Evolutionary conservation across 2,113 vertebrate species (phyloP).

Genomic region (Cynopterus brachyotis): DNA sequence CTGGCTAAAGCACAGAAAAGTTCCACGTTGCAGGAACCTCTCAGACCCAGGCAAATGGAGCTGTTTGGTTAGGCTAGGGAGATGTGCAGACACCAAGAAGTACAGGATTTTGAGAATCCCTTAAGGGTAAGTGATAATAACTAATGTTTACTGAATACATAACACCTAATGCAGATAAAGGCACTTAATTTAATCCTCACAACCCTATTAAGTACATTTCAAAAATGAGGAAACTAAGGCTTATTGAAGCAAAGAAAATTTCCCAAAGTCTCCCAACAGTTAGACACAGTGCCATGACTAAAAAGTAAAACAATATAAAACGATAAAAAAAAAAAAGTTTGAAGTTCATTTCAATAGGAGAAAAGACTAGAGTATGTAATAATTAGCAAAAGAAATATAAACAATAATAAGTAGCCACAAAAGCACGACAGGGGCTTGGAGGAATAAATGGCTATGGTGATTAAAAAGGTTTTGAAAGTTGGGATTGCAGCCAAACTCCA

Average conservation of each 20-base stretch:
- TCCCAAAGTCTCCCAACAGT: neutral
- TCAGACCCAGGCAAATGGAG: neutral
- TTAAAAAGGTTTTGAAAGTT: constrained; percentile 24
- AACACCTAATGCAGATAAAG: constrained; percentile 36
- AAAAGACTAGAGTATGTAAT: constrained; percentile 1
- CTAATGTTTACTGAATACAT: neutral
- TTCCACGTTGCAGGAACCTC: neutral
- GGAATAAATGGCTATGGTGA: constrained; percentile 11
- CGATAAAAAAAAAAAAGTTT: neutral
- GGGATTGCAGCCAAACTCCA: neutral
- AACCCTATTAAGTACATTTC: constrained; percentile 1
- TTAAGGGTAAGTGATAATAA: neutral
- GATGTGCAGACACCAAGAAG: neutral
- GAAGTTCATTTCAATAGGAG: constrained; percentile 15
- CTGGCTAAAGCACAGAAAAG: neutral
- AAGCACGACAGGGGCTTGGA: neutral
- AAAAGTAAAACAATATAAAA: neutral
- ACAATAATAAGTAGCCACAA: constrained; percentile 27
- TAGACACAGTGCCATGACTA: neutral
- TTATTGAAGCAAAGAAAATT: constrained; percentile 22
- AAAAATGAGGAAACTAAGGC: neutral
- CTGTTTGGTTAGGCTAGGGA: neutral
- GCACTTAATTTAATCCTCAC: neutral
- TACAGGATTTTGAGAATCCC: neutral
- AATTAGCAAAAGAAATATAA: constrained; percentile 29